These are phyloP conservation scores for Australoheros scitulus DNA, from an alignment of 2,113 vertebrate species.

Conservation along the genomic window DNA sequence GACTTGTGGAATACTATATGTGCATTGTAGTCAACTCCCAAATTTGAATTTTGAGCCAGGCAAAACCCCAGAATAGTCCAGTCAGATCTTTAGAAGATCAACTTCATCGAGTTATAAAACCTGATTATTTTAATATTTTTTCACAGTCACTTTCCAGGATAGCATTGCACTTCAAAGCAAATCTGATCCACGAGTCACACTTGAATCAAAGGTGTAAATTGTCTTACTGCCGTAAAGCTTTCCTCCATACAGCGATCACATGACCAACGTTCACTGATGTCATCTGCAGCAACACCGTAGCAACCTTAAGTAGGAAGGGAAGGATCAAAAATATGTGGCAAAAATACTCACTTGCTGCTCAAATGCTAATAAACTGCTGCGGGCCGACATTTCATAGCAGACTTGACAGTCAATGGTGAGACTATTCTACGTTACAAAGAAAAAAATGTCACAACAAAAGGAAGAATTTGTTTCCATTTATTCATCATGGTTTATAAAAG, in stretches of 20 bases:
- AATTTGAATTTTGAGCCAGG: not conserved
- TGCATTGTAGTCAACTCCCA: not conserved
- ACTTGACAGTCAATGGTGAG: slow-evolving; percentile 7
- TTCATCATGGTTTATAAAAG: not conserved
- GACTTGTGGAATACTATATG: not conserved
- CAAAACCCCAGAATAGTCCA: not conserved
- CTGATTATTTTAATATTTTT: not conserved
- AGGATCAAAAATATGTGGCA: not conserved
- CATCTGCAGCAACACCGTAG: slow-evolving; percentile 88
- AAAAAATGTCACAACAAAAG: slow-evolving; percentile 10
- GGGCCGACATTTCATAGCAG: slow-evolving; percentile 13
- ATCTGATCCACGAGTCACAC: not conserved
- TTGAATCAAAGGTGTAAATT: not conserved
- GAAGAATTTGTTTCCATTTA: not conserved
- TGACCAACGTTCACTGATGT: slow-evolving; percentile 85
- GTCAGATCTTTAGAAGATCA: not conserved
- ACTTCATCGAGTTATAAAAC: not conserved
- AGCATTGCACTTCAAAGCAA: not conserved
- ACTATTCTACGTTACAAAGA: slow-evolving; percentile 7
- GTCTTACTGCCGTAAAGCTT: slow-evolving; percentile 90
- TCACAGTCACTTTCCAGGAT: not conserved
- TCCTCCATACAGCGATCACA: slow-evolving; percentile 89
- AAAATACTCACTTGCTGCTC: not conserved
- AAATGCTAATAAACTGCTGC: not conserved
- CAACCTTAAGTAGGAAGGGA: slow-evolving; percentile 83